Base-by-base conservation (phyloP, 2,113 vertebrate species). In the Chrysemys picta region DNA sequence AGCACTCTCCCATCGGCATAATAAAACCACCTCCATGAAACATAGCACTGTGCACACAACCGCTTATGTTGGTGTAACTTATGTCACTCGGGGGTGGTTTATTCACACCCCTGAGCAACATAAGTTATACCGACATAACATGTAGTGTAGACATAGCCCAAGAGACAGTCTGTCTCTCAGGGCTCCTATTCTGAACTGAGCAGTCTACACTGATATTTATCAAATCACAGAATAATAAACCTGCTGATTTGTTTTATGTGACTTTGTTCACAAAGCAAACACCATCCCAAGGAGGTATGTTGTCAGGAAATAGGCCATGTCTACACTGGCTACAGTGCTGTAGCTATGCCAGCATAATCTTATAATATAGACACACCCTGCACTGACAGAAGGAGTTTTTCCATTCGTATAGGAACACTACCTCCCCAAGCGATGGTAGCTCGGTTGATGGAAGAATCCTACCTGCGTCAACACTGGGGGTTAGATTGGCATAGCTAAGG, bases 191-290 rank as follows among this genome's bases (percentile, higher is more conserved):
- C 57, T 75, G 16, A 79, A 91, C 10, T 13, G 50, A 93, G 80
- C 35, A n/a, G 62, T 19, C 31, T n/a, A 19, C 35, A 17, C 35
- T 14, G 31, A 14, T 65, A n/a, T n/a, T n/a, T 65, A n/a, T n/a
- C 31, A 69, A 69, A 2, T 83, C 22, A 82, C 19, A 35, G 52
- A 79, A 56, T 50, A 57, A 19, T 27, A 90, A 76, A 84, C 35
- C 3, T 53, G 69, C 24, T 0, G 25, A 19, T 72, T 85, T 87
- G 22, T 88, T 90, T 82, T n/a, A 89, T 56, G n/a, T 21, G 88
- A 24, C 80, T 88, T 50, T 88, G 42, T 93, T 90, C 89, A 89
- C 10, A 84, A 45, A 89, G 88, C 21, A 94, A 83, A 83, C 42
- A 62, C 29, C 57, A 1, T 62, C 13, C 27, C 27, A 62, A 31